Evolutionary conservation across 2,888 invertebrate species (phyloP).

Genomic region (Hemicrepidius hirtus): DNA sequence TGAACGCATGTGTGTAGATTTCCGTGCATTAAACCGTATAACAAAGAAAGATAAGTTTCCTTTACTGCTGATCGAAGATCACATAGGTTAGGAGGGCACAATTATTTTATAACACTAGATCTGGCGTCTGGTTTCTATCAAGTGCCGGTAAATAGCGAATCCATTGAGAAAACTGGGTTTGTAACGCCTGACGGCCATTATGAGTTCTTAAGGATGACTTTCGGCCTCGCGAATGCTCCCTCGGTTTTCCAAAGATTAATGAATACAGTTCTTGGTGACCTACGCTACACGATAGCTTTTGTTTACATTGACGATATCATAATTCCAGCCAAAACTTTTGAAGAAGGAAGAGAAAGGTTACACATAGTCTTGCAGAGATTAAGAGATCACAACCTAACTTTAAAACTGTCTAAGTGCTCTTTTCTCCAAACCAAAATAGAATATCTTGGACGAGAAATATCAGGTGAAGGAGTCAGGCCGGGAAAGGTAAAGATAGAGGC

Average conservation of each 20-base stretch:
- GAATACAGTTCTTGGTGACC: conserved; percentile 54
- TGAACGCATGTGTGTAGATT: not conserved
- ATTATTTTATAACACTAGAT: conserved; percentile 59
- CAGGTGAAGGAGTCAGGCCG: too few species aligned
- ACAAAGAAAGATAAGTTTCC: conserved; percentile 12
- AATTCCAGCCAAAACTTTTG: conserved; percentile 50
- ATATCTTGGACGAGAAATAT: conserved; percentile 55
- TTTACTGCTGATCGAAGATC: not conserved
- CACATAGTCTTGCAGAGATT: conserved; percentile 41
- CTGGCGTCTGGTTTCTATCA: conserved; percentile 60
- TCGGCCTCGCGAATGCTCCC: conserved; percentile 61
- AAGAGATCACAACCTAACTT: conserved; percentile 42
- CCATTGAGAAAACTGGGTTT: conserved; percentile 62
- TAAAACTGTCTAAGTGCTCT: conserved; percentile 52
- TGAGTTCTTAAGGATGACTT: conserved; percentile 62
- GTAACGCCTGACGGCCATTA: conserved; percentile 62
- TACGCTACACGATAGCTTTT: conserved; percentile 38
- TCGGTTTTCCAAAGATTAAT: conserved; percentile 61
- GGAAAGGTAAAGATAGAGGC: too few species aligned
- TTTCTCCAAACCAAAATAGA: conserved; percentile 51
- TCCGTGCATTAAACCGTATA: not conserved
- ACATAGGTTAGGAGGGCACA: conserved; percentile 31
- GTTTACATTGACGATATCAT: conserved; percentile 57
- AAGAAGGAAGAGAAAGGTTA: conserved; percentile 52
- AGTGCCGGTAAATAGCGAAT: conserved; percentile 59